Evolutionary conservation across 2,888 invertebrate species (phyloP), one percentile per base, ranked within the genome.

Genomic region (Unio delphinus): DNA sequence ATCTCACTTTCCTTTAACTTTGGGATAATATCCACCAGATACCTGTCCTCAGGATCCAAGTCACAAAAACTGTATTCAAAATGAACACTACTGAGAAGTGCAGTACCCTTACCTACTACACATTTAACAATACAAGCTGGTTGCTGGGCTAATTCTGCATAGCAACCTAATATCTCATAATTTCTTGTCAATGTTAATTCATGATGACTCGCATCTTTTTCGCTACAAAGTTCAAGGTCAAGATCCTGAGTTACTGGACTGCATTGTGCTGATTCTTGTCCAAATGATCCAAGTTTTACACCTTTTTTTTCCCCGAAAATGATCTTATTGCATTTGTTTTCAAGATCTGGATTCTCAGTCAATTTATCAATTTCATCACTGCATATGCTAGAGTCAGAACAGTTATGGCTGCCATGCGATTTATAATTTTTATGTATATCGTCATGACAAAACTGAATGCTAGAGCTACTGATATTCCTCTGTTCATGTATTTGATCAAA

Each of bases 61-160:
- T 78, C 72, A 8, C 77, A 71, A 3, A 70, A 70, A 18, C 77
- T 67, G 69, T 78, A 86, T 68, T 88, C 88, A 60, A 86, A 67
- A 75, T 88, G 88, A 8, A 82, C 78, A 7, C 83, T 82, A 64
- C 81, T 81, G 30, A 88, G 69, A 17, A 87, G 70, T 15, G 84
- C 86, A 11, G 60, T 26, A 8, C 88, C 88, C 23, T 72, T 66
- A 8, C 85, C 85, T 8, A 84, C 76, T 7, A 68, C 45, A 55
- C 83, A 84, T 63, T 74, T 79, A 15, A 88, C 80, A n/a, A 85
- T 78, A 2, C 86, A 84, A 11, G 82, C 77, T 30, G 83, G 82
- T 5, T 64, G 55, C 11, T 68, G 71, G 18, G 72, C 68, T 2
- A 83, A 54, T 55, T 79, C 79, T 26, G 58, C 45, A 67, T 79